Evolutionary conservation across 2,113 vertebrate species (phyloP), one percentile per base, ranked within the genome.

Genomic region (Fregata magnificens): DNA sequence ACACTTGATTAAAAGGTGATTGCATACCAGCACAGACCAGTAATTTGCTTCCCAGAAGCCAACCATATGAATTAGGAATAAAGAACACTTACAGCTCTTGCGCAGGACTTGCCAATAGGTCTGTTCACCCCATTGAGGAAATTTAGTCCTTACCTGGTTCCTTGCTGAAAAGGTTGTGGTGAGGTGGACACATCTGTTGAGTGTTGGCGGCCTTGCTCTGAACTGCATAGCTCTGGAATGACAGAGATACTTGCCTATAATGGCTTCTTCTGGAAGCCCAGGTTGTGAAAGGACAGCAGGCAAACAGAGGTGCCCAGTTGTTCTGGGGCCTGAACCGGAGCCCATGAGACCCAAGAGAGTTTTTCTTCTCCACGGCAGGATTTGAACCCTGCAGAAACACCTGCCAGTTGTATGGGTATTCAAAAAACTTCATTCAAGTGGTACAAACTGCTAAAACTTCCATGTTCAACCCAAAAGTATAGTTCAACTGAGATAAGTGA

Each of bases 1-100:
- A 63, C 91, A 55, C 42, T 78, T 77, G 63, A 89, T 93, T 96
- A 93, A 89, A 94, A 89, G 73, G 7, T 74, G n/a, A 59, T 91
- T 74, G n/a, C 31, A 58, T 67, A 74, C 78, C 77, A 84, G 49
- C 36, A 55, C 26, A 89, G 56, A 71, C 38, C 31, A 93, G 42
- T 80, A 63, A 88, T 91, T 72, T 80, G 21, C 58, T 88, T 90
- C 66, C 44, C 65, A 87, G 56, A 29, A 69, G 16, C 31, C 53
- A 70, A 42, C 11, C 28, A 10, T n/a, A n/a, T 32, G 44, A 93
- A 65, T 61, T 63, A 85, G 21, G 19, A 82, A 86, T 32, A 66
- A 82, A 63, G 58, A 90, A 69, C 0, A 0, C 18, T 65, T 52
- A 34, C 5, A 28, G 65, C 55, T 88, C 47, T 76, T 90, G 70